Percentiles rank a stretch among this genome's conserved stretches.
phyloP scores from a whole-genome alignment of 2,888 invertebrate species.

The Tortrix viridana region DNA sequence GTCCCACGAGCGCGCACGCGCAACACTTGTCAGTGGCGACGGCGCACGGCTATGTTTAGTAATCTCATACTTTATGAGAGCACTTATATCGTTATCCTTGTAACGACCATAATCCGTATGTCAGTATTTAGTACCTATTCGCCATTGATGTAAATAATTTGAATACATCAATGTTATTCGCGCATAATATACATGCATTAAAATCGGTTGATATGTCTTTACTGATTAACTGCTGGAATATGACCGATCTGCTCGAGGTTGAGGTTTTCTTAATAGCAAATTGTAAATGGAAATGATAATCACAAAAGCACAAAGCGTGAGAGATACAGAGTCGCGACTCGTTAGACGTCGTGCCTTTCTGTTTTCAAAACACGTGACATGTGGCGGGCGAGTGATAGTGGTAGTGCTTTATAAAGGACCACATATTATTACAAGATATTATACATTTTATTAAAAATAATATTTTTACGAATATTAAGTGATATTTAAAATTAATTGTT shows the following conservation, averaged over 20 bases:
- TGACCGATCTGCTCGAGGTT: background rate
- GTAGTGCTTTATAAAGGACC: constrained; percentile 69
- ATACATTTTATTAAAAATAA: constrained; percentile 62
- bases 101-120: constrained; percentile 17
- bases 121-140: constrained; percentile 18
- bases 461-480: constrained; percentile 80
- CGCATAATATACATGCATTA: constrained; percentile 18
- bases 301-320: constrained; percentile 2
- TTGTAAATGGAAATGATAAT: background rate
- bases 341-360: too few species aligned
- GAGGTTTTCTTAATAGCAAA: background rate
- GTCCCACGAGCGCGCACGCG: too few species aligned
- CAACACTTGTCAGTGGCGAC: background rate
- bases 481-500: constrained; percentile 78
- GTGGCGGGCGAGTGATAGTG: constrained; percentile 61
- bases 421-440: constrained; percentile 65
- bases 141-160: too few species aligned
- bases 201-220: constrained; percentile 2
- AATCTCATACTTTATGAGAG: constrained; percentile 19
- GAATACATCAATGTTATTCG: background rate
- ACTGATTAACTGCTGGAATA: constrained; percentile 6
- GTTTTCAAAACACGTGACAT: constrained; percentile 5
- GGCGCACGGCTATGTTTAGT: background rate
- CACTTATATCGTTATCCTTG: constrained; percentile 15
- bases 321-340: background rate